Conservation (phyloP, 2,888 invertebrate species). For the Diadromus collaris region DNA sequence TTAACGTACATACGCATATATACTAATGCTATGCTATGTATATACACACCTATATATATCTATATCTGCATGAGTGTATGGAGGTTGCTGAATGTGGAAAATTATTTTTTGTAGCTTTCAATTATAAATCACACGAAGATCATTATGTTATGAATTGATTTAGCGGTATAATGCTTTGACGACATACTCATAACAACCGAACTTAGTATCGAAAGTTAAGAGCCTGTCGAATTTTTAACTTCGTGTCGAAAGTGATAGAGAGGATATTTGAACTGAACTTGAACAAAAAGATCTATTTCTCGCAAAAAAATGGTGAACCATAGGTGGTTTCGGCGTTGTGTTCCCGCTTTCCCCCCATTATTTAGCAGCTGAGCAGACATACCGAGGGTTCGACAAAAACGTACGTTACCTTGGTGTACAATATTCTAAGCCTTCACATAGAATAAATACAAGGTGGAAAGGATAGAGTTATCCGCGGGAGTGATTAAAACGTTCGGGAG, state of each 20-base stretch:
- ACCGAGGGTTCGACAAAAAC: background rate
- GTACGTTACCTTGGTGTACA: background rate
- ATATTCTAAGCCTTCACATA: background rate
- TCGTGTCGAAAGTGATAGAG: background rate
- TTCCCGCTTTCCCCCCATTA: no score
- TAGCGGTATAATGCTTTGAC: slow-evolving; percentile 1
- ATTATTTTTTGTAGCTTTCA: slow-evolving; percentile 41
- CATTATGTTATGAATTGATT: slow-evolving; percentile 40
- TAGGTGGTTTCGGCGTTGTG: no score
- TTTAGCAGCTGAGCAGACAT: background rate
- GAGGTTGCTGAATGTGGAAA: slow-evolving; percentile 28
- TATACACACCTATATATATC: slow-evolving; percentile 50
- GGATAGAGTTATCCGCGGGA: slow-evolving; percentile 25
- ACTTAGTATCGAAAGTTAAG: background rate
- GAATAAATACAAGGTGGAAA: slow-evolving; percentile 13
- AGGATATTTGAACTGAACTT: no score
- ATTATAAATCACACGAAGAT: slow-evolving; percentile 45
- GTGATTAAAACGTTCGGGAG: slow-evolving; percentile 65
- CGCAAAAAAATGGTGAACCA: no score
- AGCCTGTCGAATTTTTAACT: background rate
- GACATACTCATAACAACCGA: slow-evolving; percentile 5
- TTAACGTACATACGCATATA: slow-evolving; percentile 70
- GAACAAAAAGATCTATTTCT: background rate
- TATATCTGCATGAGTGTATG: background rate
- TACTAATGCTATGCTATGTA: slow-evolving; percentile 41